Evolutionary conservation across 1,140 invertebrate genomes (phyloP).

Genomic region (Potamilus streckersoni): DNA sequence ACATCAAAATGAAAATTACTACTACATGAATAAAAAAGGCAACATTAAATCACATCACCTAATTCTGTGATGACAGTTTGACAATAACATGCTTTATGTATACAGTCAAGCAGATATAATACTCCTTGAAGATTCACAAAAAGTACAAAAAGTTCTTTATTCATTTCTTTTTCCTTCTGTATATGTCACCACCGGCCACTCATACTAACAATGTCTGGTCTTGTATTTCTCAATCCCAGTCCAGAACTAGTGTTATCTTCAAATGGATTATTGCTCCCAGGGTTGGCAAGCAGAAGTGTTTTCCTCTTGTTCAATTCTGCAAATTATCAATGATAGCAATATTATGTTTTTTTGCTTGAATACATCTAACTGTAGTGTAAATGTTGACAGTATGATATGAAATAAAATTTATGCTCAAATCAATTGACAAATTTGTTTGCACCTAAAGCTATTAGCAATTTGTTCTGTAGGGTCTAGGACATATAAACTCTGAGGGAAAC

Average conservation of each 20-base stretch:
- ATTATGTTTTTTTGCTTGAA: background rate
- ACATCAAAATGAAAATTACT: background rate
- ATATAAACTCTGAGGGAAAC: too few species aligned
- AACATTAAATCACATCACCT: background rate
- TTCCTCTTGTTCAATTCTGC: conserved; percentile 58
- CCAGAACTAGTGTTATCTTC: conserved; percentile 17
- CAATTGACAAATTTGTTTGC: background rate
- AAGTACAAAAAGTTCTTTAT: background rate
- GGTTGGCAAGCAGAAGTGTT: conserved; percentile 38
- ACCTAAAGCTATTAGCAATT: background rate
- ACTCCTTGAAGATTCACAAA: background rate
- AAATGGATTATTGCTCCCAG: conserved; percentile 22
- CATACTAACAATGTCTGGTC: conserved; percentile 45
- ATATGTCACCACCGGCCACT: conserved; percentile 61
- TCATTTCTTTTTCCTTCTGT: background rate
- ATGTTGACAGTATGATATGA: background rate
- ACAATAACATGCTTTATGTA: background rate
- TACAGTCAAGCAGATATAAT: background rate
- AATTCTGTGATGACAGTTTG: background rate
- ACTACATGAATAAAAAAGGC: background rate
- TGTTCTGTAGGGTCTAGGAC: background rate
- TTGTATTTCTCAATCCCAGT: conserved; percentile 13
- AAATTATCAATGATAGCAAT: conserved; percentile 18
- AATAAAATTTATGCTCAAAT: background rate
- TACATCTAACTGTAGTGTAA: background rate